Conservation (phyloP, 2,113 vertebrate species). For the Oryctolagus cuniculus region mOryCun1.1 NC_091434.1:147374501-147375000, state of each 20-base stretch:
- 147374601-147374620: not conserved
- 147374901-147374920: not conserved
- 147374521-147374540: not conserved
- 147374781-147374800: not conserved
- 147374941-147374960: not conserved
- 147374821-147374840: not conserved
- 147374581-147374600: not conserved
- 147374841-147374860: not conserved
- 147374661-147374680: not conserved
- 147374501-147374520: not conserved
- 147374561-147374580: conserved; percentile 6
- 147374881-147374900: conserved; percentile 38
- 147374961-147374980: not conserved
- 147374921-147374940: not conserved
- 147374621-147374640: not conserved
- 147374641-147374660: not conserved
- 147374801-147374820: not conserved
- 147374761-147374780: not conserved
- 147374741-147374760: not conserved
- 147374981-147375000: not conserved
- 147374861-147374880: not conserved
- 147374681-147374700: not conserved
- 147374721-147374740: not conserved
- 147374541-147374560: not conserved
- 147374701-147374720: not conserved